phyloP scores from a whole-genome alignment of 2,888 invertebrate species.

The Sesia bembeciformis region DNA sequence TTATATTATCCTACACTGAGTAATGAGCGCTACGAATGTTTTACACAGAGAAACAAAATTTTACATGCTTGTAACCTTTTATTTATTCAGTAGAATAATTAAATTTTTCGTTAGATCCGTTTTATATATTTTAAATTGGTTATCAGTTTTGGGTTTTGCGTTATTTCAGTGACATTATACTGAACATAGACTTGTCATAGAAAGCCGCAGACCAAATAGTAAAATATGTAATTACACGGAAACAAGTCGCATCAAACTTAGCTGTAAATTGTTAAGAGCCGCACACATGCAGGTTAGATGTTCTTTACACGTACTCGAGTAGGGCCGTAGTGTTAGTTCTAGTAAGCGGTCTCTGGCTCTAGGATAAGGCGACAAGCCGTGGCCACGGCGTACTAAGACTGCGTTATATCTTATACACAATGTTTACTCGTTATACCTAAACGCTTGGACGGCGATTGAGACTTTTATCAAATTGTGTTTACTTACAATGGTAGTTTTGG shows the following conservation, averaged over 20 bases:
- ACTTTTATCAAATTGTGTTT: not conserved
- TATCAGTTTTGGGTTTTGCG: too few relatives aligned
- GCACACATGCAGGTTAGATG: not conserved
- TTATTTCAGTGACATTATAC: too few relatives aligned
- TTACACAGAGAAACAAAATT: too few relatives aligned
- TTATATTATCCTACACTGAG: too few relatives aligned
- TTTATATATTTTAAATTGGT: too few relatives aligned
- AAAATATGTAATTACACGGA: too few relatives aligned
- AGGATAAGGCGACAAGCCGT: constrained; percentile 36
- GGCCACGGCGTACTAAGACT: constrained; percentile 61
- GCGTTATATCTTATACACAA: constrained; percentile 38
- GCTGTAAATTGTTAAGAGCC: not conserved
- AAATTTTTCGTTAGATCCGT: too few relatives aligned
- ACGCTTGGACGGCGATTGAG: constrained; percentile 17
- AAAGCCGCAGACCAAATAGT: too few relatives aligned
- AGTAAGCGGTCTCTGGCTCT: constrained; percentile 38
- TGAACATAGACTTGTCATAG: too few relatives aligned
- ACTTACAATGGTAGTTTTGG: not conserved
- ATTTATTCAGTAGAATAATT: too few relatives aligned
- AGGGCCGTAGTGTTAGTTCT: constrained; percentile 29
- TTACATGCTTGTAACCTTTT: too few relatives aligned
- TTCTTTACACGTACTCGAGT: constrained; percentile 29
- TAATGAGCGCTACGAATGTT: too few relatives aligned
- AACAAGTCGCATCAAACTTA: not conserved
- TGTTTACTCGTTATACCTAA: constrained; percentile 48